phyloP scores from a whole-genome alignment of 2,888 invertebrate species.

The Incurvaria masculella region DNA sequence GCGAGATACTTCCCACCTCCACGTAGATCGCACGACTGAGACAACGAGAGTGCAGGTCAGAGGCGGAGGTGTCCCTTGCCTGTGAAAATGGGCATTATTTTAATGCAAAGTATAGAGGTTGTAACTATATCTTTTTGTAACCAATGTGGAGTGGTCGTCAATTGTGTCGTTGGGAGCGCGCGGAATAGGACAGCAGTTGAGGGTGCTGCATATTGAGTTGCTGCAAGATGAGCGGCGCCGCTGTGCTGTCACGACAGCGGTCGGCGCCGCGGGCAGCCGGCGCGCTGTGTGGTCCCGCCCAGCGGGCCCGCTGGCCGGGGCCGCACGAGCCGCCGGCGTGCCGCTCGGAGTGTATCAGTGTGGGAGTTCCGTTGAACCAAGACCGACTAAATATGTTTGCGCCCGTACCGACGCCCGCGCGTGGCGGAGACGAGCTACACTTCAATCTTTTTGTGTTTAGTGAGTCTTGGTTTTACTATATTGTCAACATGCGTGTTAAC shows the following conservation, averaged over 20 bases:
- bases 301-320: slow-evolving; percentile 43
- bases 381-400: slow-evolving; percentile 52
- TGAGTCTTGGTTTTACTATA: slow-evolving; percentile 55
- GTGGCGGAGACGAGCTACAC: slow-evolving; percentile 14
- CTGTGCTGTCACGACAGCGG: no score
- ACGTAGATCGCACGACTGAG: not conserved
- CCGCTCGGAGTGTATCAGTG: slow-evolving; percentile 54
- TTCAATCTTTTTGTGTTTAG: slow-evolving; percentile 42
- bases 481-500: not conserved
- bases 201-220: slow-evolving; percentile 46
- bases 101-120: slow-evolving; percentile 92
- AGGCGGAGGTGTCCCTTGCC: slow-evolving; percentile 51
- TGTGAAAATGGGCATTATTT: slow-evolving; percentile 84
- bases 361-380: slow-evolving; percentile 58
- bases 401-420: slow-evolving; percentile 31
- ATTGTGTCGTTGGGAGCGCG: slow-evolving; percentile 19
- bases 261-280: no score
- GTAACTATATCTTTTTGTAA: slow-evolving; percentile 38
- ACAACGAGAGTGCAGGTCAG: no score
- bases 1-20: not conserved
- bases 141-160: slow-evolving; percentile 39
- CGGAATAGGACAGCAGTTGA: slow-evolving; percentile 23
- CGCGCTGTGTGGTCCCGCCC: no score
- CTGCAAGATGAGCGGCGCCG: slow-evolving; percentile 56
- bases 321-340: slow-evolving; percentile 45